Evolutionary conservation across 2,113 vertebrate species (phyloP), one percentile per base, ranked within the genome.

Genomic region (Paedocypris sp.): DNA sequence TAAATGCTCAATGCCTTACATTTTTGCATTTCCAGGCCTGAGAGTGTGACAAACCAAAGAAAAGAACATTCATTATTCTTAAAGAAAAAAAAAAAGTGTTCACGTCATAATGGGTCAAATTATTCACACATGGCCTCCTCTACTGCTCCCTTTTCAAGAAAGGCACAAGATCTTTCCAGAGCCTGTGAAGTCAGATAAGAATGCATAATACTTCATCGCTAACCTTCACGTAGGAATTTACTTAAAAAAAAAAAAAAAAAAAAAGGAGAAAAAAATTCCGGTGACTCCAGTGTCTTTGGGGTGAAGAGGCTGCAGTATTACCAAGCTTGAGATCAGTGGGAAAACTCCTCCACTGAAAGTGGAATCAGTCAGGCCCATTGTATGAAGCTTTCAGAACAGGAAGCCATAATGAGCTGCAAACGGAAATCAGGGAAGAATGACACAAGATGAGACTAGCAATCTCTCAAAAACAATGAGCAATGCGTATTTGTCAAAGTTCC

Each of bases 361-460:
- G 13, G 51, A 45, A 6, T 20, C 15, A 56, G 23, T 26, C 23
- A 41, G 35, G 60, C 15, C 48, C 10, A 64, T 49, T 54, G 67
- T 41, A 45, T 52, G 26, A 51, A 36, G 22, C n/a, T 29, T 54
- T 18, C 9, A 6, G 45, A 9, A 50, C 62, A 61, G 62, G 62
- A 69, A 60, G 57, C 19, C 28, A 60, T 65, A 15, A 48, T n/a
- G 51, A 42, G 19, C 10, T 15, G 32, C 16, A 43, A 64, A 32
- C 26, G 47, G 33, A 54, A 61, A 54, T 13, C 7, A 41, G 12
- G 9, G n/a, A 42, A 52, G 19, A 28, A 15, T 12, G 18, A 13
- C n/a, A 12, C 18, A 26, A 32, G 16, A 13, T 26, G 32, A 32
- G 38, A 47, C 15, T 32, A 29, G 43, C 38, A 43, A 39, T 42